Conservation (phyloP, 2,888 invertebrate species). For the Stenotaenia linearis region DNA sequence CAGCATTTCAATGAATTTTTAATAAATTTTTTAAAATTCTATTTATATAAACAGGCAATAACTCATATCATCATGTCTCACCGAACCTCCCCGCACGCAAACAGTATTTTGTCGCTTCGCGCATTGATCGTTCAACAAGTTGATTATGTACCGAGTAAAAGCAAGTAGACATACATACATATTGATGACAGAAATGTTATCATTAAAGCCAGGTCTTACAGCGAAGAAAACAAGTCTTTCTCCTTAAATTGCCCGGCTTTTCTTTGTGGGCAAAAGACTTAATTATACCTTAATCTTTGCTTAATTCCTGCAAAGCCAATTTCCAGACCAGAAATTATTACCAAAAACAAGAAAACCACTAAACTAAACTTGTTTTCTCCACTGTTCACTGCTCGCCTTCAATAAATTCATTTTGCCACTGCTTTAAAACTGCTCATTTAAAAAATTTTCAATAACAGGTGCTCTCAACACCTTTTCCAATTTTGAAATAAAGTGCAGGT, state of each 20-base stretch:
- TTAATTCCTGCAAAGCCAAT: slow-evolving; percentile 4
- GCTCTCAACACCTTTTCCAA: neutral
- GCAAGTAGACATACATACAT: too few species aligned
- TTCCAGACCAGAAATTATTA: neutral
- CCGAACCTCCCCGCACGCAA: too few species aligned
- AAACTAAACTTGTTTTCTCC: neutral
- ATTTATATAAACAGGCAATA: too few species aligned
- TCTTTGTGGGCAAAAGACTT: neutral
- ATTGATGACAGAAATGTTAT: neutral
- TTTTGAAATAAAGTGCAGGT: neutral
- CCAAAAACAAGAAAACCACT: neutral
- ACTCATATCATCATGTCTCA: too few species aligned
- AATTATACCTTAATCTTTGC: neutral
- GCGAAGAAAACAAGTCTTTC: neutral
- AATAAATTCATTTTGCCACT: neutral
- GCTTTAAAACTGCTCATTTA: neutral
- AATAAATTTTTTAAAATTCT: too few species aligned
- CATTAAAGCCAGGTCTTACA: neutral
- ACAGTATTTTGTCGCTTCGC: too few species aligned
- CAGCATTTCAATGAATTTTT: too few species aligned
- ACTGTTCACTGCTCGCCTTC: neutral
- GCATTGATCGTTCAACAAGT: too few species aligned
- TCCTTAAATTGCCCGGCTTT: neutral
- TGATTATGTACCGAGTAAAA: too few species aligned
- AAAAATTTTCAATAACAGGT: neutral